phyloP scores from a whole-genome alignment of 1,140 invertebrate species.

The Galleria mellonella region DNA sequence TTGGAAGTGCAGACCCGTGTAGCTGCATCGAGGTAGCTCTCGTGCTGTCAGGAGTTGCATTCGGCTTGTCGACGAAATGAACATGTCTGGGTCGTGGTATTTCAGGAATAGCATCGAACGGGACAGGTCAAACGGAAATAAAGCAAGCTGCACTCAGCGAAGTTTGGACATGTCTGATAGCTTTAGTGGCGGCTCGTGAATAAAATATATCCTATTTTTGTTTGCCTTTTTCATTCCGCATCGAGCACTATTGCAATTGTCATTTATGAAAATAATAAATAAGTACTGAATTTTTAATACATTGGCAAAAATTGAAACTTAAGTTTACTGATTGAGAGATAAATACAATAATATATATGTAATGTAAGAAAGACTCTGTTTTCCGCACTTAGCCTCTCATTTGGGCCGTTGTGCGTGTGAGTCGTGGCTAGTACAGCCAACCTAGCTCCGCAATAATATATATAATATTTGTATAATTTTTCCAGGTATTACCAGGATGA shows the following conservation, averaged over 20 bases:
- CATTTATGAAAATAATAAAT: conserved; percentile 3
- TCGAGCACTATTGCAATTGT: conserved; percentile 5
- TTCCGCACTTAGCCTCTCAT: no score
- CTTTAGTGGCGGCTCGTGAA: conserved; percentile 50
- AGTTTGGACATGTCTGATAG: conserved; percentile 65
- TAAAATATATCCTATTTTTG: conserved; percentile 51
- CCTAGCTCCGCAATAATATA: no score
- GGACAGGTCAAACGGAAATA: conserved; percentile 68
- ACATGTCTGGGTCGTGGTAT: conserved; percentile 57
- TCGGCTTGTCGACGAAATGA: conserved; percentile 57
- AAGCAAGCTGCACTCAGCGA: conserved; percentile 59
- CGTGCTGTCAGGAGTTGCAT: conserved; percentile 55
- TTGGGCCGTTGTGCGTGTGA: no score
- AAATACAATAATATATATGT: no score
- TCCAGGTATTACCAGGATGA: no score
- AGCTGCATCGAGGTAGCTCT: conserved; percentile 35
- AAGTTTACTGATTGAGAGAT: background rate
- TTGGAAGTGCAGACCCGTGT: conserved; percentile 61
- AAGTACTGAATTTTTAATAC: background rate
- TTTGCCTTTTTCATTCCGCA: conserved; percentile 25
- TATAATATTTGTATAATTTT: no score
- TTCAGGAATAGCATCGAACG: conserved; percentile 59
- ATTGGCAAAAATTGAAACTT: background rate
- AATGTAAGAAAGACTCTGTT: no score
- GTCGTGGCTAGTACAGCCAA: no score